Evolutionary conservation across 2,888 invertebrate species (phyloP).

Genomic region (Lottia scabra): DNA sequence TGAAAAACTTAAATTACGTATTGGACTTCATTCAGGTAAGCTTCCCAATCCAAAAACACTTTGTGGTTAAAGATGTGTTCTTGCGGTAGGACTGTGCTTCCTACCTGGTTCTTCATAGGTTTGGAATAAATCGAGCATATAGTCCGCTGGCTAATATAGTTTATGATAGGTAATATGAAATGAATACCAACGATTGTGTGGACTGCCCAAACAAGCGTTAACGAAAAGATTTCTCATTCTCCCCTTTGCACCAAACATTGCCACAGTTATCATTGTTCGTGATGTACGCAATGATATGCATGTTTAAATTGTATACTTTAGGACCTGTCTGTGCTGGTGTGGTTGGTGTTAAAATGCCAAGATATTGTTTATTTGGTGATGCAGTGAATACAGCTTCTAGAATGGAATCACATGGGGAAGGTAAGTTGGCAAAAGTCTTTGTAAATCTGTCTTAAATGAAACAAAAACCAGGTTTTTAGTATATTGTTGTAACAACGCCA

Average conservation of each 20-base stretch:
- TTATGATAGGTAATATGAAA: no score
- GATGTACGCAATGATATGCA: no score
- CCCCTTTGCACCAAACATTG: no score
- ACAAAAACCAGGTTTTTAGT: neutral
- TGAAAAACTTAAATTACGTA: conserved; percentile 38
- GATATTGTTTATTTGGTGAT: conserved; percentile 31
- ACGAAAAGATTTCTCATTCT: no score
- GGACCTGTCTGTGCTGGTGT: conserved; percentile 30
- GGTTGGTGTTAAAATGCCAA: conserved; percentile 27
- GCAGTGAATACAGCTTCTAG: conserved; percentile 29
- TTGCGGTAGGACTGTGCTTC: no score
- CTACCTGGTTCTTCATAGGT: no score
- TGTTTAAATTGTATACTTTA: neutral
- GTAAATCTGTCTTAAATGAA: neutral
- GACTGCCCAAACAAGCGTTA: no score
- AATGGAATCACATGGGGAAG: conserved; percentile 28
- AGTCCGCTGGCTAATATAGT: no score
- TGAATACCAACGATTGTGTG: no score
- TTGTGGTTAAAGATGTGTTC: neutral
- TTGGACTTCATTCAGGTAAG: conserved; percentile 51
- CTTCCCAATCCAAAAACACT: neutral
- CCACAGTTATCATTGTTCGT: no score
- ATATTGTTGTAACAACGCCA: neutral
- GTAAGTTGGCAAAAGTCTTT: no score
- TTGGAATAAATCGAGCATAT: no score